phyloP scores from a whole-genome alignment of 2,888 invertebrate species.

The Caenorhabditis panamensis region DNA sequence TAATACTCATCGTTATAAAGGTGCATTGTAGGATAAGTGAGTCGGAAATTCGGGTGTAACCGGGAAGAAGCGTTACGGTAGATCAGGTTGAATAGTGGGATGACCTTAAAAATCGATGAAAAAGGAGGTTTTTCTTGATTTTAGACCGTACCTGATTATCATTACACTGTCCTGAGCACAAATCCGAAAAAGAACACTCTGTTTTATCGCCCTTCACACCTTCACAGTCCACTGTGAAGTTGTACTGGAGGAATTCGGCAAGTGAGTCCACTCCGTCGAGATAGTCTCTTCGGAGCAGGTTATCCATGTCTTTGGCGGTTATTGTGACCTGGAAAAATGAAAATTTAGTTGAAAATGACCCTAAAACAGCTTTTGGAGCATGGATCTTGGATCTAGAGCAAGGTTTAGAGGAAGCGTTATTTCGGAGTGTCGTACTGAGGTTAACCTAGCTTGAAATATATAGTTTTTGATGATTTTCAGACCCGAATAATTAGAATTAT shows the following conservation, averaged over 20 bases:
- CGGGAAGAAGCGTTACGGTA: constrained; percentile 72
- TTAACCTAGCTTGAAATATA: too few relatives aligned
- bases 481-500: too few relatives aligned
- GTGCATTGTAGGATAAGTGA: constrained; percentile 77
- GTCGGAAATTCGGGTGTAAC: constrained; percentile 75
- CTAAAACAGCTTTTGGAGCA: too few relatives aligned
- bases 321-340: constrained; percentile 69
- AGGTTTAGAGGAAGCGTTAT: too few relatives aligned
- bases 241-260: constrained; percentile 72
- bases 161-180: constrained; percentile 73
- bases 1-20: constrained; percentile 78
- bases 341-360: too few relatives aligned
- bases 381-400: too few relatives aligned
- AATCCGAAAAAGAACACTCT: constrained; percentile 69
- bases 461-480: too few relatives aligned
- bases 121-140: too few relatives aligned
- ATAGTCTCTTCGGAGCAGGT: constrained; percentile 68
- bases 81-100: constrained; percentile 74
- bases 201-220: constrained; percentile 35
- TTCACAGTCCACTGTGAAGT: constrained; percentile 72
- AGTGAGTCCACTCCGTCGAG: constrained; percentile 71
- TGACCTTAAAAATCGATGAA: constrained; percentile 61
- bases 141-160: constrained; percentile 73
- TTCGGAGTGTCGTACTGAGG: too few relatives aligned
- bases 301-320: constrained; percentile 72